Evolutionary conservation across 1,140 invertebrate genomes (phyloP).

Genomic region (Micrasema minimum): DNA sequence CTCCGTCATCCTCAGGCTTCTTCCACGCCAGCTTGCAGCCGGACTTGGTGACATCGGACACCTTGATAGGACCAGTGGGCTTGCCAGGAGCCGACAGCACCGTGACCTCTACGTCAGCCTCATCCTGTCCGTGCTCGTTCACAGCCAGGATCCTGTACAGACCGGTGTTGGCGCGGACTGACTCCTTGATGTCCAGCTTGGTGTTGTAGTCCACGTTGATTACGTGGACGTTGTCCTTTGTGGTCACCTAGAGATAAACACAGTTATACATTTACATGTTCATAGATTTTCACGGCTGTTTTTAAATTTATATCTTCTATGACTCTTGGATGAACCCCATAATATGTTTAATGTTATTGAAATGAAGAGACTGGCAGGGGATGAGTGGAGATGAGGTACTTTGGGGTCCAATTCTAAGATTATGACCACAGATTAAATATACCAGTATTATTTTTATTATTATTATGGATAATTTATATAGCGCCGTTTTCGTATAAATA

Average conservation of each 20-base stretch:
- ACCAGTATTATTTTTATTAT: too few relatives aligned
- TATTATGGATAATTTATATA: too few relatives aligned
- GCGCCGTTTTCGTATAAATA: too few relatives aligned
- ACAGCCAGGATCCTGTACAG: slow-evolving; percentile 91
- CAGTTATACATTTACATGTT: too few relatives aligned
- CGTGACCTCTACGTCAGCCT: slow-evolving; percentile 92
- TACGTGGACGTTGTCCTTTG: slow-evolving; percentile 78
- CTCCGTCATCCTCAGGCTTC: slow-evolving; percentile 98
- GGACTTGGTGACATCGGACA: slow-evolving; percentile 90
- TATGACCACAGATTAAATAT: too few relatives aligned
- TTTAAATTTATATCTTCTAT: too few relatives aligned
- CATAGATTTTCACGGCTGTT: too few relatives aligned
- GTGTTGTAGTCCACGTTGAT: slow-evolving; percentile 94
- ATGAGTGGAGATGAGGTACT: too few relatives aligned
- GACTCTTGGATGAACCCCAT: too few relatives aligned
- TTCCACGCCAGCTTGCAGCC: slow-evolving; percentile 94
- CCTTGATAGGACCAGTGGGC: slow-evolving; percentile 91
- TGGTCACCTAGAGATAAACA: slow-evolving; percentile 62
- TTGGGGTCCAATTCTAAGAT: too few relatives aligned
- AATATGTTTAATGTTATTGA: too few relatives aligned
- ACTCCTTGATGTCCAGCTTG: slow-evolving; percentile 88
- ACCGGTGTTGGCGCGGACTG: slow-evolving; percentile 85
- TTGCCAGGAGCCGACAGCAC: slow-evolving; percentile 87
- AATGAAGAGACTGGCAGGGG: too few relatives aligned
- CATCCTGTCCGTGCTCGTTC: slow-evolving; percentile 92